Evolutionary conservation across 2,113 vertebrate species (phyloP).

Genomic region (Sinocyclocheilus anshuiensis): DNA sequence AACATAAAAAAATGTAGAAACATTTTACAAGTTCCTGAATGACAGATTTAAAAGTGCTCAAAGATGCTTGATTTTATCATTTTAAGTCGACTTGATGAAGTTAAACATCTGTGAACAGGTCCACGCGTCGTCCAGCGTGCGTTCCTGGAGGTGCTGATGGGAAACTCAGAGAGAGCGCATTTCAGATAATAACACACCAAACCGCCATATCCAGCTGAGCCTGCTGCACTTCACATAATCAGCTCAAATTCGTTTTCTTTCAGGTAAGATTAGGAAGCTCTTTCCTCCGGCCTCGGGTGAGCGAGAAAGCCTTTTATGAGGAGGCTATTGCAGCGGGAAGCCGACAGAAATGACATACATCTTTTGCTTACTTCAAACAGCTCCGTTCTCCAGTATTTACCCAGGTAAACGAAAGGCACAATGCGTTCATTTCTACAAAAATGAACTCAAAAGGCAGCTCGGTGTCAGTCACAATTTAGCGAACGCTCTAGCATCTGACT

Average conservation of each 20-base stretch:
- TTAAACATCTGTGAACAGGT: not conserved
- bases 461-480: conserved; percentile 66
- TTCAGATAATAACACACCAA: conserved; percentile 33
- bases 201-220: conserved; percentile 40
- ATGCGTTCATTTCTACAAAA: conserved; percentile 31
- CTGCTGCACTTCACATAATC: conserved; percentile 53
- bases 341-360: conserved; percentile 39
- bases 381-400: conserved; percentile 22
- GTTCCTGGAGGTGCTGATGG: not conserved
- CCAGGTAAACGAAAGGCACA: conserved; percentile 27
- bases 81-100: not conserved
- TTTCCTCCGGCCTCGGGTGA: conserved; percentile 15
- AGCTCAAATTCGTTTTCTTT: conserved; percentile 51
- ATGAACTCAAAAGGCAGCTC: conserved; percentile 31
- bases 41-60: not conserved
- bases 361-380: conserved; percentile 44
- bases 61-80: not conserved
- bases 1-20: not conserved
- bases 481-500: conserved; percentile 61
- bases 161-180: conserved; percentile 14
- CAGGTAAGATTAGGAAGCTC: conserved; percentile 41
- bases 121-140: not conserved
- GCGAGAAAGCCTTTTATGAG: conserved; percentile 32
- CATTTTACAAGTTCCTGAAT: not conserved
- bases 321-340: not conserved